A percentile compares a stretch with the other conserved stretches of the same genome.
Conservation (phyloP, 2,113 vertebrate species). For the Ceyx melanurus region DNA sequence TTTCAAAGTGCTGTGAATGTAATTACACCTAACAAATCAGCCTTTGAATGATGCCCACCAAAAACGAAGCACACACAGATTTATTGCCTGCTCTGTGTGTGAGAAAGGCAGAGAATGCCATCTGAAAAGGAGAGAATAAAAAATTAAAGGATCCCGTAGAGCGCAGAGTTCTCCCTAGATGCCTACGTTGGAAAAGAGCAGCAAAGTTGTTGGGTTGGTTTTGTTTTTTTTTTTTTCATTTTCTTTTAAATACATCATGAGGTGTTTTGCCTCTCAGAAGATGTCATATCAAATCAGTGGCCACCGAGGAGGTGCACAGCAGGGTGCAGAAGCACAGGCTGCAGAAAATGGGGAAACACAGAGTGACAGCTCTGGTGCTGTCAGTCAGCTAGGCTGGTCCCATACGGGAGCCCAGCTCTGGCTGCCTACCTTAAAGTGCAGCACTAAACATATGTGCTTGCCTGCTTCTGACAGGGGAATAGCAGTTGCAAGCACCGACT, state of each 20-base stretch:
- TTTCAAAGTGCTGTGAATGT: constrained; percentile 68
- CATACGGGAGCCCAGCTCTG: not conserved
- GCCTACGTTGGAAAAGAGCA: constrained; percentile 38
- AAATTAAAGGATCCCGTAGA: constrained; percentile 46
- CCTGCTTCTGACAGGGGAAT: constrained; percentile 50
- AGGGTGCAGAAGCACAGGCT: not conserved
- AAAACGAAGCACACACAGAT: constrained; percentile 57
- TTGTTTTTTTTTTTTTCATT: not conserved
- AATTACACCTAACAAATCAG: constrained; percentile 70
- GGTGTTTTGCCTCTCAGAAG: constrained; percentile 49
- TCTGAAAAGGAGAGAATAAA: constrained; percentile 51
- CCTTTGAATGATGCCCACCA: constrained; percentile 65
- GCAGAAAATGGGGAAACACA: constrained; percentile 6
- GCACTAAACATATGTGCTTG: constrained; percentile 58
- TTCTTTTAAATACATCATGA: constrained; percentile 36
- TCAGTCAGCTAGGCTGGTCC: constrained; percentile 2
- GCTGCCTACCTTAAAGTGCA: constrained; percentile 50
- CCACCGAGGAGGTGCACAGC: constrained; percentile 3
- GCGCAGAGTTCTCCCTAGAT: not conserved
- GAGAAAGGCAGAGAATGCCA: constrained; percentile 44
- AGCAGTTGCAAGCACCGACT: constrained; percentile 45
- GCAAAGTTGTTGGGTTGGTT: not conserved
- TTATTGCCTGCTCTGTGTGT: constrained; percentile 52
- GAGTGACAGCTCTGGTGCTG: constrained; percentile 9
- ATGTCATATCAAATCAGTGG: constrained; percentile 35